A percentile compares a stretch with the other conserved stretches of the same genome.
phyloP scores from a whole-genome alignment of 2,797 vertebrate species.

The Crax fasciolata region DNA sequence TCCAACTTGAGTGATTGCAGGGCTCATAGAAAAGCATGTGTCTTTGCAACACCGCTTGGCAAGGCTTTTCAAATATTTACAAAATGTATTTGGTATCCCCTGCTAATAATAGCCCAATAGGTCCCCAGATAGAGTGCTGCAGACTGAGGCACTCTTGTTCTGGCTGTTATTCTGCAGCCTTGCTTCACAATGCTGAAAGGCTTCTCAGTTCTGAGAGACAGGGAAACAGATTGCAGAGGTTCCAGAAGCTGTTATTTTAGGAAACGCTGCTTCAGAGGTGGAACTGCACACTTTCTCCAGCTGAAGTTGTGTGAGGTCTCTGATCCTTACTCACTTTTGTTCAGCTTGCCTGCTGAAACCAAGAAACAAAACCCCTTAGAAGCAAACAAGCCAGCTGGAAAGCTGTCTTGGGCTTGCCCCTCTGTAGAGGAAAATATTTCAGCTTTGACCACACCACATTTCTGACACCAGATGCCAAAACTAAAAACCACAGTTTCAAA shows the following conservation, averaged over 20 bases:
- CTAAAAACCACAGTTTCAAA: not conserved
- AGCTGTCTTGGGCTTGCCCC: not conserved
- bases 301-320: slow-evolving; percentile 49
- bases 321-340: not conserved
- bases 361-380: not conserved
- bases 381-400: not conserved
- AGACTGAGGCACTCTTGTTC: slow-evolving; percentile 81
- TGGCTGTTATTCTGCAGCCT: slow-evolving; percentile 67
- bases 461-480: not conserved
- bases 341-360: not conserved
- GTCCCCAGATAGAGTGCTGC: slow-evolving; percentile 62
- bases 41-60: slow-evolving; percentile 67
- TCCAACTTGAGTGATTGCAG: not conserved
- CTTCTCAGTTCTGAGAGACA: slow-evolving; percentile 78
- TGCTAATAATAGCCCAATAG: slow-evolving; percentile 82
- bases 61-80: slow-evolving; percentile 82
- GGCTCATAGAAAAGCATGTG: slow-evolving; percentile 73
- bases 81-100: slow-evolving; percentile 78
- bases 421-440: not conserved
- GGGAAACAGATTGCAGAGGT: slow-evolving; percentile 76
- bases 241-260: slow-evolving; percentile 80
- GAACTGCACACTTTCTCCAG: slow-evolving; percentile 66
- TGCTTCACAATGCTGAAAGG: slow-evolving; percentile 78
- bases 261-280: slow-evolving; percentile 72
- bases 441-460: not conserved